A percentile compares a stretch with the other conserved stretches of the same genome.
Evolutionary conservation across 2,888 invertebrate genomes (phyloP).

Genomic region (Ormyrus nitidulus): DNA sequence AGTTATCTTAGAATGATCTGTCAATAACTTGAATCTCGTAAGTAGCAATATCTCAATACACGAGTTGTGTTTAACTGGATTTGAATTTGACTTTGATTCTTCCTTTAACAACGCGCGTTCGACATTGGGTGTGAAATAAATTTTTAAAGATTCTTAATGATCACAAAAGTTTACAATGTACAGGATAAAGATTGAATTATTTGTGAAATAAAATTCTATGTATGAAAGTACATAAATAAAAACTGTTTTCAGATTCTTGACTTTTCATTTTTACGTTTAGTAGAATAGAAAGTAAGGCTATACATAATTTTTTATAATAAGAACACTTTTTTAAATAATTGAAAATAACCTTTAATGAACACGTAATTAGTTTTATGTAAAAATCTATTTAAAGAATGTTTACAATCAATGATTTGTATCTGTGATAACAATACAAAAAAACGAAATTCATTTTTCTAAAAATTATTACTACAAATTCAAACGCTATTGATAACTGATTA

Average conservation of each 20-base stretch:
- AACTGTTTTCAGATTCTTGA: constrained; percentile 40
- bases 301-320: background rate
- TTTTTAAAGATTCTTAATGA: constrained; percentile 39
- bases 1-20: constrained; percentile 37
- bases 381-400: background rate
- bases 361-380: too few relatives aligned
- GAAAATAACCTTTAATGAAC: background rate
- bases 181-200: constrained; percentile 29
- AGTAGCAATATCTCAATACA: constrained; percentile 45
- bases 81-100: background rate
- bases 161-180: constrained; percentile 26
- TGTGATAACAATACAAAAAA: constrained; percentile 10
- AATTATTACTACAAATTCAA: too few relatives aligned
- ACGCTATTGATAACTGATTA: too few relatives aligned
- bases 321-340: background rate
- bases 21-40: constrained; percentile 36
- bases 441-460: background rate
- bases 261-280: too few relatives aligned
- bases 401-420: background rate
- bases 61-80: constrained; percentile 14
- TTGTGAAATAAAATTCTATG: constrained; percentile 49
- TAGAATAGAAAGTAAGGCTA: too few relatives aligned
- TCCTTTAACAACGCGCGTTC: constrained; percentile 20
- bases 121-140: constrained; percentile 38
- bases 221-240: constrained; percentile 50